A percentile compares a stretch with the other conserved stretches of the same genome.
phyloP scores from a whole-genome alignment of 2,888 invertebrate species.

The Hirtodrosophila cameraria region DNA sequence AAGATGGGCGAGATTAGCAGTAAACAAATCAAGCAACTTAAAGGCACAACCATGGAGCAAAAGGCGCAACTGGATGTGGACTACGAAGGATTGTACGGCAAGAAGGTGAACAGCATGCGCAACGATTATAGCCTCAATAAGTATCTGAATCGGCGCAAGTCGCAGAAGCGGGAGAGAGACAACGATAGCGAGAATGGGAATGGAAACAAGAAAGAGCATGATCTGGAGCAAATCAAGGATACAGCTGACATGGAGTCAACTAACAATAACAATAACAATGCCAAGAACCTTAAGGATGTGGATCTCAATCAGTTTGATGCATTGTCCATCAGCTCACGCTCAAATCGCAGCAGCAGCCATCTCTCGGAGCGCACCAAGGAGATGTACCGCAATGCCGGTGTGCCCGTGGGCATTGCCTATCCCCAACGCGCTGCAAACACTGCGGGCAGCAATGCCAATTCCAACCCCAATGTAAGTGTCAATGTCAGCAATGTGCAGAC shows the following conservation, averaged over 20 bases:
- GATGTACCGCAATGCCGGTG: constrained; percentile 82
- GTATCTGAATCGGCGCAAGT: constrained; percentile 81
- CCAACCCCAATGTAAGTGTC: constrained; percentile 45
- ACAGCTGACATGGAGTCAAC: constrained; percentile 19
- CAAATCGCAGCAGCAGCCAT: constrained; percentile 82
- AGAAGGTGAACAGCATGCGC: constrained; percentile 79
- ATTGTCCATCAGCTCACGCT: constrained; percentile 82
- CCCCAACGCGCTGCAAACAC: constrained; percentile 77
- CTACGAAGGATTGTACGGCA: constrained; percentile 77
- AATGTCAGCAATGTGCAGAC: constrained; percentile 81
- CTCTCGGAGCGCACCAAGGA: constrained; percentile 83
- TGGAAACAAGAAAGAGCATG: constrained; percentile 5
- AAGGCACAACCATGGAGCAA: constrained; percentile 9
- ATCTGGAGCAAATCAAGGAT: constrained; percentile 40
- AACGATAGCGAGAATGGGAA: constrained; percentile 21
- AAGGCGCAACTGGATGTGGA: constrained; percentile 57
- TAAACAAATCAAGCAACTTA: constrained; percentile 4
- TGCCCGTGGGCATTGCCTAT: constrained; percentile 82
- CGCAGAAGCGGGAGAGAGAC: constrained; percentile 58
- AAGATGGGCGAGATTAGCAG: constrained; percentile 4
- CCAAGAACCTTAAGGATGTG: constrained; percentile 60
- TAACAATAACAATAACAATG: constrained; percentile 56
- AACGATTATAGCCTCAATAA: constrained; percentile 82
- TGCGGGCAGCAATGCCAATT: constrained; percentile 45
- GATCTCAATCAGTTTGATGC: constrained; percentile 82